A percentile compares a stretch with the other conserved stretches of the same genome.
Conservation (phyloP, 2,113 vertebrate species). For the Nannospalax galili region DNA sequence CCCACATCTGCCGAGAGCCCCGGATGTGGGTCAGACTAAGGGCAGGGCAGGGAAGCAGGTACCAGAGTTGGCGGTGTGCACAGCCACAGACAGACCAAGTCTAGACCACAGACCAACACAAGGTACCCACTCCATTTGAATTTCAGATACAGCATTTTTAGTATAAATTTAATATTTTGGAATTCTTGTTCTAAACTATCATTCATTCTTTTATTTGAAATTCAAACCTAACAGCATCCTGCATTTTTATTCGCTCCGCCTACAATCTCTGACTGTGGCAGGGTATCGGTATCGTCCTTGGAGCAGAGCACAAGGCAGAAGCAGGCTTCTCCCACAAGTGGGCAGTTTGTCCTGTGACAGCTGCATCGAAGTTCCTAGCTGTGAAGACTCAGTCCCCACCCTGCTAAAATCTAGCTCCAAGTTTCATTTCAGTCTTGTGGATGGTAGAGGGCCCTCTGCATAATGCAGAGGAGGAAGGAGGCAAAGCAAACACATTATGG, state of each 20-base stretch:
- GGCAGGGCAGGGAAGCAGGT: background rate
- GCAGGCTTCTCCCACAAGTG: background rate
- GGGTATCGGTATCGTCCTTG: background rate
- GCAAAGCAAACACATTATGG: too few relatives aligned
- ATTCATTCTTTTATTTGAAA: background rate
- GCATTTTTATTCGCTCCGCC: background rate
- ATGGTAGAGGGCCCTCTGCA: background rate
- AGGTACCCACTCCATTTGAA: background rate
- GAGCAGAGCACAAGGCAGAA: fast-evolving
- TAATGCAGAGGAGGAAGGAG: background rate
- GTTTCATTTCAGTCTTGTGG: background rate
- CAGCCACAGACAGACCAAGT: background rate
- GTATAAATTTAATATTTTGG: background rate
- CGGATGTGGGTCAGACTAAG: conserved; percentile 61
- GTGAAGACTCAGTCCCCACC: too few relatives aligned
- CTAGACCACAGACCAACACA: background rate
- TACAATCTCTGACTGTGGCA: too few relatives aligned
- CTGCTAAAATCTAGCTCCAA: background rate
- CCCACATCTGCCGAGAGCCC: background rate
- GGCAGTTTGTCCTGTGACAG: background rate
- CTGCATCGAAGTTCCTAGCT: background rate
- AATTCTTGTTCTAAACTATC: background rate
- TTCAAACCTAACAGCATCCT: background rate
- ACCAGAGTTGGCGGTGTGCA: background rate
- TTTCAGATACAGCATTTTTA: background rate